Evolutionary conservation across 2,888 invertebrate species (phyloP), one percentile per base, ranked within the genome.

Genomic region (Drosophila robusta): DNA sequence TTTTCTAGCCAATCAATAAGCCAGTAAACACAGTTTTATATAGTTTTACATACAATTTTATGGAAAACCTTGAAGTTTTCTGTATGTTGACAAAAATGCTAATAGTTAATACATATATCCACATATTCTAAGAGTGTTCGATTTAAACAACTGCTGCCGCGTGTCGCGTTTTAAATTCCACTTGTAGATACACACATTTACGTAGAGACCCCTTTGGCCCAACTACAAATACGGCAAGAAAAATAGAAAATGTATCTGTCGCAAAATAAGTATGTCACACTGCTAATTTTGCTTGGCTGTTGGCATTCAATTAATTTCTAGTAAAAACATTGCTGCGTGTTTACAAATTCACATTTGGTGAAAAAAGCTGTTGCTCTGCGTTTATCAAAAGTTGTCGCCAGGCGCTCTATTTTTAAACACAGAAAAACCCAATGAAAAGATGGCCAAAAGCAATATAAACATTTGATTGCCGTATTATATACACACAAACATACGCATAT

Each of bases 241-340:
- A 57, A 65, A 46, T 61, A 24, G 61, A 66, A 81, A 46, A 61
- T 57, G 42, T 61, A 70, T 69, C 62, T 77, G 12, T 34, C 34
- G 62, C 42, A 56, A 61, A 46, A 46, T 45, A 64, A 60, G 57
- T 74, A 75, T 78, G 79, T 74, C 63, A 75, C 32, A 22, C 46
- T 55, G 75, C 69, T 58, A 62, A 73, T 61, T 62, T 44, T 18
- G 64, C 18, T 47, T 73, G 61, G 47, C 60, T 46, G 42, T 57
- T 72, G 75, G 58, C 61, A 70, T 68, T 63, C 50, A 67, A 71
- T 83, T 71, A 63, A 67, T 71, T 61, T 49, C 8, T 57, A 61
- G 52, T 63, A 55, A 60, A 83, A 82, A 58, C 68, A 79, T 75
- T 72, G 80, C 66, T 63, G 51, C 68, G 4, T 80, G 84, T 86